These are phyloP conservation scores for Drosophila birchii DNA, from an alignment of 2,888 invertebrate species.

Conservation along the genomic window DNA sequence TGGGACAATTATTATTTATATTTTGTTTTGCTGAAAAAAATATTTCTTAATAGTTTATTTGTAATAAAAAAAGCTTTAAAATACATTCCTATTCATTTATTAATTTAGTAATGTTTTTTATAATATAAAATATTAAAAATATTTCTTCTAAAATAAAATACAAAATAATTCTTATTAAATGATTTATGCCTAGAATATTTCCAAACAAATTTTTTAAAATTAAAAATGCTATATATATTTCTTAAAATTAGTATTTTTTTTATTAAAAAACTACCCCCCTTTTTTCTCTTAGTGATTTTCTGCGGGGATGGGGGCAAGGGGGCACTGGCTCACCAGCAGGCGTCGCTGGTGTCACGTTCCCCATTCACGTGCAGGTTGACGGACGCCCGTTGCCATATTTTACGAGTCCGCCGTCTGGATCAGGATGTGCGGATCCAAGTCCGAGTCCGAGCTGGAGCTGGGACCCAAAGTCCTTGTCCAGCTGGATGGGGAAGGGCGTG, in stretches of 20 bases:
- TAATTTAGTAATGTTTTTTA: too few species aligned
- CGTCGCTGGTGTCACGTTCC: constrained; percentile 58
- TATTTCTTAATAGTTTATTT: too few species aligned
- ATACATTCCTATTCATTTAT: too few species aligned
- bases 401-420: constrained; percentile 60
- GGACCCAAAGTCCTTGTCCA: constrained; percentile 27
- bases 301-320: constrained; percentile 2
- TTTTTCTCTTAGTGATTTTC: neutral
- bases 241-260: too few species aligned
- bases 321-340: constrained; percentile 48
- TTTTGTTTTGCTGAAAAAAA: too few species aligned
- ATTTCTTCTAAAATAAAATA: too few species aligned
- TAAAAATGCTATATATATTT: neutral
- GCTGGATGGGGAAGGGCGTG: neutral
- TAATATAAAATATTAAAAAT: too few species aligned
- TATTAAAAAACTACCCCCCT: accelerated
- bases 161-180: too few species aligned
- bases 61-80: too few species aligned
- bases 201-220: neutral
- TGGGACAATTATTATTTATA: too few species aligned
- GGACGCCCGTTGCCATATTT: constrained; percentile 76
- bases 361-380: constrained; percentile 63
- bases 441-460: constrained; percentile 5
- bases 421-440: constrained; percentile 16
- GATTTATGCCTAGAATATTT: too few species aligned